Percentiles rank a stretch among this genome's conserved stretches.
These are phyloP conservation scores for Augiades crinisus DNA, from an alignment of 2,888 invertebrate species.

Conservation along the genomic window DNA sequence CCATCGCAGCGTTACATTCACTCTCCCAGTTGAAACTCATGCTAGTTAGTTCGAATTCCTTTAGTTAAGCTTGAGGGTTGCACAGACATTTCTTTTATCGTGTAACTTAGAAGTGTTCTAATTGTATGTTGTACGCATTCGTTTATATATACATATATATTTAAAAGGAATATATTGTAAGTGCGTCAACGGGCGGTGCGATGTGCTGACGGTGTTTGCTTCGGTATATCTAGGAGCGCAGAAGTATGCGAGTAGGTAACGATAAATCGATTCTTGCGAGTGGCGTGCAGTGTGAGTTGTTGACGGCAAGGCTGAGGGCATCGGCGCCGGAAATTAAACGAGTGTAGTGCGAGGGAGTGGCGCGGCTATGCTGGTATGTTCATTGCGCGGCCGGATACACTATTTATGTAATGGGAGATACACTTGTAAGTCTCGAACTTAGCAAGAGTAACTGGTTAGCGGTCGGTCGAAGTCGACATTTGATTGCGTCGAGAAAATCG, in stretches of 20 bases:
- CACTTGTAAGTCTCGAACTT: too few species aligned
- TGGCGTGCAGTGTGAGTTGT: not conserved
- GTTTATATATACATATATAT: constrained; percentile 1
- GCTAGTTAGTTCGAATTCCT: constrained; percentile 19
- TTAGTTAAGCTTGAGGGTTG: constrained; percentile 12
- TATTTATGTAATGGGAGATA: constrained; percentile 51
- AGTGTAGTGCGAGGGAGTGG: too few species aligned
- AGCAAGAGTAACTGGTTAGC: too few species aligned
- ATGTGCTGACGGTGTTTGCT: constrained; percentile 8
- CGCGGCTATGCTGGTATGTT: constrained; percentile 69
- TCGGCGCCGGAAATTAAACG: too few species aligned
- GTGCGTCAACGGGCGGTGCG: constrained; percentile 17
- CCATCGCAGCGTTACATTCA: constrained; percentile 5
- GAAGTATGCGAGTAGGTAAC: constrained; percentile 4
- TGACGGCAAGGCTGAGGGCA: not conserved
- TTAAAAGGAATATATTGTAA: not conserved
- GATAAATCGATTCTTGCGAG: not conserved
- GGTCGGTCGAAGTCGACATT: too few species aligned
- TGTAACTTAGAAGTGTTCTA: constrained; percentile 16
- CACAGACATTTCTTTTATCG: constrained; percentile 19
- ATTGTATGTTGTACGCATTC: constrained; percentile 2
- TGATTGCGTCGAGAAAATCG: too few species aligned
- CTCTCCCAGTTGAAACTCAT: constrained; percentile 13
- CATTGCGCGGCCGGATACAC: constrained; percentile 51
- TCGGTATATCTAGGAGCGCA: constrained; percentile 13